These are phyloP conservation scores for Ceratosolen solmsi DNA, from an alignment of 1,140 invertebrate genomes.

Conservation along the genomic window DNA sequence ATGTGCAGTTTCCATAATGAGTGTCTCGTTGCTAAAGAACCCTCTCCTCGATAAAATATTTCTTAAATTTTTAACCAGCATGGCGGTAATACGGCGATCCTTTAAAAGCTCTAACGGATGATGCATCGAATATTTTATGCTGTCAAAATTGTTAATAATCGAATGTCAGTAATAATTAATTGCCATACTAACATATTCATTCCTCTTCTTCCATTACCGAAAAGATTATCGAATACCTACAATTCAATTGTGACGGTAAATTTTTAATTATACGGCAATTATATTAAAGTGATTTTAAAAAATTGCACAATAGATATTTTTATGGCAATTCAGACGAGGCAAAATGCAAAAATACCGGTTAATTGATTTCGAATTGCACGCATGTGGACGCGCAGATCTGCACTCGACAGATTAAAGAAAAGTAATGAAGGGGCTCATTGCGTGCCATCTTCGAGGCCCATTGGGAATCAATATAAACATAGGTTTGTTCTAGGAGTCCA, in stretches of 20 bases:
- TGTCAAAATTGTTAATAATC: background rate
- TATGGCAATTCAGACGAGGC: background rate
- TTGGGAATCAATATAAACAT: constrained; percentile 6
- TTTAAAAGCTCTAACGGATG: background rate
- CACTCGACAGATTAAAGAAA: background rate
- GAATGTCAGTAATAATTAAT: background rate
- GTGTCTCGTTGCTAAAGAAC: background rate
- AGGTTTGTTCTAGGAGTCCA: background rate
- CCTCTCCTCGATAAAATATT: background rate
- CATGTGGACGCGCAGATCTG: background rate
- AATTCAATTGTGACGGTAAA: background rate
- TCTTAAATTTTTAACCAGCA: background rate
- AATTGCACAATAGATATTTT: background rate
- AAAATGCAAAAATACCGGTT: background rate
- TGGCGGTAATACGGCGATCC: background rate
- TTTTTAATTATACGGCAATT: background rate
- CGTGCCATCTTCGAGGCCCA: background rate
- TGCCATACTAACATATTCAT: background rate
- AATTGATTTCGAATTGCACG: background rate
- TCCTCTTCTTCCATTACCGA: background rate
- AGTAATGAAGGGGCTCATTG: background rate
- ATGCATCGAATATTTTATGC: background rate
- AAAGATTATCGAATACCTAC: background rate
- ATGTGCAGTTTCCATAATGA: background rate
- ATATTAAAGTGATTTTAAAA: background rate